Percentiles rank a stretch among this genome's conserved stretches.
phyloP scores from a whole-genome alignment of 2,797 vertebrate genomes.

The Amblyopsis hoosieri region DNA sequence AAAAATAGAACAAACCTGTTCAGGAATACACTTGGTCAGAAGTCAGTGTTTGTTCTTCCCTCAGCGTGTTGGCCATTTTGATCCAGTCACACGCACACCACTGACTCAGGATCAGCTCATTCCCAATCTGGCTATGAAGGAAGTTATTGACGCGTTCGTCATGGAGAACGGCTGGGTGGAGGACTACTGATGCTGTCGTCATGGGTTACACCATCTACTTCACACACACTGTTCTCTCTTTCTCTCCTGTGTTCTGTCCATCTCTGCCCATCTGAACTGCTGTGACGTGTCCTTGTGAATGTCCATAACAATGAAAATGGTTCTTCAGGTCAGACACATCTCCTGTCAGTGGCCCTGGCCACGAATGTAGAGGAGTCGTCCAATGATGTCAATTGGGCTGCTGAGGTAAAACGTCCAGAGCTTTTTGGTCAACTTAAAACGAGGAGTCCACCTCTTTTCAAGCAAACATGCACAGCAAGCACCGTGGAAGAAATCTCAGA shows the following conservation, averaged over 20 bases:
- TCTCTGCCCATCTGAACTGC: background rate
- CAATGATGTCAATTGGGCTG: too few relatives aligned
- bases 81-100: conserved; percentile 94
- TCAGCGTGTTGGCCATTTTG: conserved; percentile 96
- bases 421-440: too few relatives aligned
- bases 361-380: too few relatives aligned
- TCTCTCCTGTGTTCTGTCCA: background rate
- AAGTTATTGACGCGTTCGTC: conserved; percentile 97
- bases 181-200: conserved; percentile 85
- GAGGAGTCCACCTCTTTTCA: too few relatives aligned
- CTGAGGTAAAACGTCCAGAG: too few relatives aligned
- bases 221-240: background rate
- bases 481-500: too few relatives aligned
- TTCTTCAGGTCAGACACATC: background rate
- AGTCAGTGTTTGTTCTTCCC: background rate
- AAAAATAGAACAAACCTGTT: too few relatives aligned
- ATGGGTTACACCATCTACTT: background rate
- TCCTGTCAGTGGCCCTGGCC: too few relatives aligned
- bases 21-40: too few relatives aligned
- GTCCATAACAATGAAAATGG: background rate
- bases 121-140: conserved; percentile 98
- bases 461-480: too few relatives aligned
- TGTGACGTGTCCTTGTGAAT: background rate
- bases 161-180: conserved; percentile 98
- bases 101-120: conserved; percentile 98